Conservation (phyloP, 1,140 invertebrate genomes). For the Tetramorium simillimum region DNA sequence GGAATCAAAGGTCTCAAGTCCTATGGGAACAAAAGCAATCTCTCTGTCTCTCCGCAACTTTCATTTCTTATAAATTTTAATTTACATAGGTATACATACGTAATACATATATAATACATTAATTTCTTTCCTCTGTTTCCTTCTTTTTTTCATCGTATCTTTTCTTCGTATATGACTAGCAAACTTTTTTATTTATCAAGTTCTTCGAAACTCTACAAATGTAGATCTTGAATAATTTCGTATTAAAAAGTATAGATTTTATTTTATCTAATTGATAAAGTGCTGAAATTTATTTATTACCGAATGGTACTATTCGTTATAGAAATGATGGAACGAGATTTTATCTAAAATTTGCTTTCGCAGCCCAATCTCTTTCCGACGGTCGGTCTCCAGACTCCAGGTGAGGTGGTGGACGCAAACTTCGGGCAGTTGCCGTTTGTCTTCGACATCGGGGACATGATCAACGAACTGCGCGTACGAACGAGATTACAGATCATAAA, state of each 20-base stretch:
- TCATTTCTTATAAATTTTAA: neutral
- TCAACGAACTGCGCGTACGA: conserved; percentile 94
- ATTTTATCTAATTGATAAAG: neutral
- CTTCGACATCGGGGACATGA: conserved; percentile 99
- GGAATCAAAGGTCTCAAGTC: neutral
- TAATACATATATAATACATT: neutral
- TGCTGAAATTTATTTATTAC: neutral
- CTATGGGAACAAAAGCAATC: neutral
- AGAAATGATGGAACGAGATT: neutral
- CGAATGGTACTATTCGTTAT: neutral
- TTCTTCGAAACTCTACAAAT: neutral
- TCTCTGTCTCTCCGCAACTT: neutral
- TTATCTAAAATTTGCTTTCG: conserved; percentile 74
- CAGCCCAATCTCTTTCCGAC: conserved; percentile 98
- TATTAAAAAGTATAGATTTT: neutral
- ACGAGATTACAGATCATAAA: conserved; percentile 94
- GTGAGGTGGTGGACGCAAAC: conserved; percentile 99
- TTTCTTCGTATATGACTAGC: neutral
- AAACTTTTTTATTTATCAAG: neutral
- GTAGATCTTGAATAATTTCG: neutral
- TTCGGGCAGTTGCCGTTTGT: conserved; percentile 99
- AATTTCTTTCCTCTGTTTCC: neutral
- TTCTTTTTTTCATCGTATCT: neutral
- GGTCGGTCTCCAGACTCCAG: conserved; percentile 98
- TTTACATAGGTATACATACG: too few species aligned